These are phyloP conservation scores for Priocnemis perturbator DNA, from an alignment of 2,888 invertebrate genomes.

Conservation along the genomic window DNA sequence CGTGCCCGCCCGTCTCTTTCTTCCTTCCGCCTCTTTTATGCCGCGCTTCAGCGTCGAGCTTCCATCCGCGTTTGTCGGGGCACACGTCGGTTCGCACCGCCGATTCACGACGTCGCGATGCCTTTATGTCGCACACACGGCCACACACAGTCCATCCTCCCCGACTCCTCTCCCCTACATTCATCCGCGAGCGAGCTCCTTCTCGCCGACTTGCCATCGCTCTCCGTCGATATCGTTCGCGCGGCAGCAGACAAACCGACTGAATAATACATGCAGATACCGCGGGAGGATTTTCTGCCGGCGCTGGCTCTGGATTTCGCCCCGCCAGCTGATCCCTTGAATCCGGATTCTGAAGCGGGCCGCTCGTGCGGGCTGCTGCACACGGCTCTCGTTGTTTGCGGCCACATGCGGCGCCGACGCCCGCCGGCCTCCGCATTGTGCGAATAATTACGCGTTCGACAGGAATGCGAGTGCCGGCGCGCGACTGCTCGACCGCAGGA, in stretches of 20 bases:
- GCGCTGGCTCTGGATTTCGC: constrained; percentile 8
- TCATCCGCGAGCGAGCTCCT: background rate
- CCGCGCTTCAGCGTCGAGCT: too few species aligned
- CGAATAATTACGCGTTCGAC: constrained; percentile 42
- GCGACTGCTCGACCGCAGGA: background rate
- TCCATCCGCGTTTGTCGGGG: too few species aligned
- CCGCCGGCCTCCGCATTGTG: constrained; percentile 30
- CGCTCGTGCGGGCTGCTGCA: constrained; percentile 14
- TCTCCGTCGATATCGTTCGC: background rate
- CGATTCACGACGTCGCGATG: too few species aligned
- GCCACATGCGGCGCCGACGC: constrained; percentile 14
- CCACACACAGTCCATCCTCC: too few species aligned
- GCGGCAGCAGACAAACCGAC: constrained; percentile 6
- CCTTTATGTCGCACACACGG: too few species aligned
- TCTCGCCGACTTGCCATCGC: background rate
- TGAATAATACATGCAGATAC: constrained; percentile 11
- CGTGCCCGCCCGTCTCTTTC: too few species aligned
- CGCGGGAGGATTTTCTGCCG: background rate
- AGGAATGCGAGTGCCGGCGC: constrained; percentile 11
- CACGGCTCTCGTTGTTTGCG: constrained; percentile 16
- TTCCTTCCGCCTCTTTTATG: too few species aligned
- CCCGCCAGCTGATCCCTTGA: constrained; percentile 7
- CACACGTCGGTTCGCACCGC: too few species aligned
- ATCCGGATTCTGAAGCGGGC: constrained; percentile 11
- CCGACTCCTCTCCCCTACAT: background rate